phyloP scores from a whole-genome alignment of 2,797 vertebrate genomes.

The Sebastes iracundus region DNA sequence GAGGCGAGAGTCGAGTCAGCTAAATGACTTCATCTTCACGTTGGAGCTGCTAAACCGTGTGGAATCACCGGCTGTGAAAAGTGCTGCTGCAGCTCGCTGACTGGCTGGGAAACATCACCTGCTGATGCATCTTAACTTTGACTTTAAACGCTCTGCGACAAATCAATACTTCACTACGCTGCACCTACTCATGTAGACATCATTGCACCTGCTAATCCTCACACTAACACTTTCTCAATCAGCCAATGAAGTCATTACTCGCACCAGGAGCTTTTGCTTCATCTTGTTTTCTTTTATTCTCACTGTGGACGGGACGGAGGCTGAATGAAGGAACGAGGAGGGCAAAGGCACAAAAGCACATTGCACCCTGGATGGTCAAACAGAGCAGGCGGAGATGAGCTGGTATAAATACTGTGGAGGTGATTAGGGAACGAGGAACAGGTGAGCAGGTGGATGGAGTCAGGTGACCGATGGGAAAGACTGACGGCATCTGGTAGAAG shows the following conservation, averaged over 20 bases:
- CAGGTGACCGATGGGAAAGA: not conserved
- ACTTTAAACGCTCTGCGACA: not conserved
- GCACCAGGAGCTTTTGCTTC: not conserved
- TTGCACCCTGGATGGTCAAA: not conserved
- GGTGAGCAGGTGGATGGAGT: not conserved
- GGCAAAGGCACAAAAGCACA: not conserved
- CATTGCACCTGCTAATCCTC: not conserved
- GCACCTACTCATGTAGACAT: not conserved
- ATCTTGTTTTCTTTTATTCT: not conserved
- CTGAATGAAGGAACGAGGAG: not conserved
- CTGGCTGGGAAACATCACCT: slow-evolving; percentile 2
- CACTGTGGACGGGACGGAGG: not conserved
- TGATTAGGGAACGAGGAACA: not conserved
- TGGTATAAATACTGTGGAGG: not conserved
- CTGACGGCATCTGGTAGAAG: rapidly evolving
- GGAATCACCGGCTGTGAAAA: slow-evolving; percentile 37
- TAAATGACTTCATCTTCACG: not conserved
- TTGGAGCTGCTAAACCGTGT: slow-evolving; percentile 27
- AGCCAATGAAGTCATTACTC: not conserved
- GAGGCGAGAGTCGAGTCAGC: slow-evolving; percentile 23
- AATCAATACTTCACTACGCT: slow-evolving; percentile 20
- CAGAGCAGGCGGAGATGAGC: not conserved
- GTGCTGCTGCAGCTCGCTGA: slow-evolving; percentile 30
- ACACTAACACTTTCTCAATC: not conserved
- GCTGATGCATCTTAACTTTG: slow-evolving; percentile 22